Evolutionary conservation across 2,888 invertebrate genomes (phyloP).

Genomic region (Rhingia rostrata): DNA sequence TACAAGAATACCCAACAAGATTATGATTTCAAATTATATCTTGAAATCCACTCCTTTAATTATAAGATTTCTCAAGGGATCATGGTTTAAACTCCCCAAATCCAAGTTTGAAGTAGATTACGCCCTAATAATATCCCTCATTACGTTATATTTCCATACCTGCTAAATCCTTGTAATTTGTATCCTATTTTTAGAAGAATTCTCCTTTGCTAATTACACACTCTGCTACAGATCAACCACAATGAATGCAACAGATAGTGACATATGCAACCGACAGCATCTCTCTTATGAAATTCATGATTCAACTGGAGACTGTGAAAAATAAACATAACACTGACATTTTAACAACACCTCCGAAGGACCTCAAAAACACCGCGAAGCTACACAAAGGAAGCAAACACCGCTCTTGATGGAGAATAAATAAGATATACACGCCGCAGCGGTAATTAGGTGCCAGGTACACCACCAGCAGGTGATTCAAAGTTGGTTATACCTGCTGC

Average conservation of each 20-base stretch:
- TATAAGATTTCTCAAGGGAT: conserved; percentile 24
- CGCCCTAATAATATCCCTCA: conserved; percentile 41
- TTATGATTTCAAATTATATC: not conserved
- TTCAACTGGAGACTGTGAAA: conserved; percentile 4
- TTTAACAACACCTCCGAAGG: conserved; percentile 67
- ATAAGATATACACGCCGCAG: conserved; percentile 9
- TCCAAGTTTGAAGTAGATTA: conserved; percentile 27
- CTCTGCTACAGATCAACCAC: conserved; percentile 55
- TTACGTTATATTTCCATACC: conserved; percentile 32
- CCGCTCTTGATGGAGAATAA: conserved; percentile 9
- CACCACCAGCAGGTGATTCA: conserved; percentile 42
- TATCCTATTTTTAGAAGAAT: conserved; percentile 14
- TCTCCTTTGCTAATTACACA: conserved; percentile 51
- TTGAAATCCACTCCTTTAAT: not conserved
- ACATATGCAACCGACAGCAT: conserved; percentile 47
- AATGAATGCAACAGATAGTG: conserved; percentile 47
- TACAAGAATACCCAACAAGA: not conserved
- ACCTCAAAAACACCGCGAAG: conserved; percentile 47
- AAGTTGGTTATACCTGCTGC: conserved; percentile 25
- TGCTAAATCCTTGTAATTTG: not conserved
- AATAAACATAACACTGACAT: conserved; percentile 61
- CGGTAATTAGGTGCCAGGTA: conserved; percentile 63
- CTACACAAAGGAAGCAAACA: conserved; percentile 19
- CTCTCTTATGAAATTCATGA: conserved; percentile 5
- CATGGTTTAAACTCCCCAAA: conserved; percentile 1